These are phyloP conservation scores for Corythornis leucogaster DNA, from an alignment of 2,797 vertebrate genomes.

Conservation along the genomic window DNA sequence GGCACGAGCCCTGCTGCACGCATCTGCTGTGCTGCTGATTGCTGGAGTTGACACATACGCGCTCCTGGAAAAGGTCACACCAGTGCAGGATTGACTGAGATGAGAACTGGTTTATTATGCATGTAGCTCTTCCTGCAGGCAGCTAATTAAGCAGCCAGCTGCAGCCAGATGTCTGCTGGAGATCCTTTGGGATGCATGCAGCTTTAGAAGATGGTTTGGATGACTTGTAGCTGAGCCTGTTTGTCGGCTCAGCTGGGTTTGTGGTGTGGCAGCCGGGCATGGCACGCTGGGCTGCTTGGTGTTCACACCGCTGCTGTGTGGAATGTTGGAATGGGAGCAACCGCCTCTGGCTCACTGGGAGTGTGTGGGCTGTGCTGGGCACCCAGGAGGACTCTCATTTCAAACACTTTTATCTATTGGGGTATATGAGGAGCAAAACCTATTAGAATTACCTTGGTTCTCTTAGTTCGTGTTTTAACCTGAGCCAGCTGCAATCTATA, in stretches of 20 bases:
- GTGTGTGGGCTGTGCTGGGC: not conserved
- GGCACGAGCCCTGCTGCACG: not conserved
- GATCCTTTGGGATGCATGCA: not conserved
- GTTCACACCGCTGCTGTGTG: accelerated
- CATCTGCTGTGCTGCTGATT: not conserved
- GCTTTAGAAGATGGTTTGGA: not conserved
- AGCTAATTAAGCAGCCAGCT: conserved; percentile 35
- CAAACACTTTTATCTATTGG: not conserved
- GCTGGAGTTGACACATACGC: not conserved
- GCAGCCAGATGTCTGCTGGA: conserved; percentile 20
- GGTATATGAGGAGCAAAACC: not conserved
- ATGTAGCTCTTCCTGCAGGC: not conserved
- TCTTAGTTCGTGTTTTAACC: not conserved
- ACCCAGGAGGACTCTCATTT: not conserved
- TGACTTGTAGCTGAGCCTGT: not conserved
- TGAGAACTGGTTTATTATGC: not conserved
- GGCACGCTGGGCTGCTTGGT: accelerated
- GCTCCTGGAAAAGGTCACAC: not conserved
- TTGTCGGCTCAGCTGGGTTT: not conserved
- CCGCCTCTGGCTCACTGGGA: too few relatives aligned
- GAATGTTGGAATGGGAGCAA: not conserved
- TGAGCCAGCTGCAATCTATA: not conserved
- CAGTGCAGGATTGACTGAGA: not conserved
- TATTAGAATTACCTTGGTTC: not conserved
- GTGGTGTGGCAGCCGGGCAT: accelerated